A percentile compares a stretch with the other conserved stretches of the same genome.
Conservation (phyloP, 2,888 invertebrate species). For the Aquatica leii region DNA sequence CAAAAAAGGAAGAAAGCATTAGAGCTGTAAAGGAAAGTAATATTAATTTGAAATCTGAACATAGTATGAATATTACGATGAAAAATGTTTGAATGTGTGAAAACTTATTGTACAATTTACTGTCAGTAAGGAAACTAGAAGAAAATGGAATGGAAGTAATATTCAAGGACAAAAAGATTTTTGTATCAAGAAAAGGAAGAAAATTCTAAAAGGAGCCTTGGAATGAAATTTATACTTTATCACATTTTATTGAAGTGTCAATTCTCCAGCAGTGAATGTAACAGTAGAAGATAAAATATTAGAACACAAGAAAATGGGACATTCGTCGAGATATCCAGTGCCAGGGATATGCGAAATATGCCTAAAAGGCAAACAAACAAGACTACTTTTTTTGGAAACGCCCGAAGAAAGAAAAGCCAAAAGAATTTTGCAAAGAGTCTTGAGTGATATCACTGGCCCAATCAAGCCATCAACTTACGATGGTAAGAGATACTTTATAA, state of each 20-base stretch:
- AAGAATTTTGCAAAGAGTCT: constrained; percentile 30
- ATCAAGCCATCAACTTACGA: constrained; percentile 21
- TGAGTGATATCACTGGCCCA: constrained; percentile 34
- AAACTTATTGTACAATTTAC: constrained; percentile 23
- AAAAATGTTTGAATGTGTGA: constrained; percentile 27
- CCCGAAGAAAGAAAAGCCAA: constrained; percentile 33
- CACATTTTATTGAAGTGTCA: too few relatives aligned
- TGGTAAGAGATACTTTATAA: constrained; percentile 19
- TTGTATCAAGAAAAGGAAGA: too few relatives aligned
- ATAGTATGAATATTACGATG: constrained; percentile 8
- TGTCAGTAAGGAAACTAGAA: constrained; percentile 30
- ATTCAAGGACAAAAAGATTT: too few relatives aligned
- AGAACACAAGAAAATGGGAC: too few relatives aligned
- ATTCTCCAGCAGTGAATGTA: too few relatives aligned
- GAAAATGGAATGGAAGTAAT: constrained; percentile 15
- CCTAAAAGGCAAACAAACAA: constrained; percentile 28
- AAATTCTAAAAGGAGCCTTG: too few relatives aligned
- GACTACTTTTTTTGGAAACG: constrained; percentile 17
- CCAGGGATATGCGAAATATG: constrained; percentile 24
- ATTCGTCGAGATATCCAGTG: too few relatives aligned
- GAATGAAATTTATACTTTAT: too few relatives aligned
- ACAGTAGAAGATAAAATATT: too few relatives aligned
- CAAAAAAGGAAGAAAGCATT: constrained; percentile 39
- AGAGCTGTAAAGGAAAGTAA: constrained; percentile 35
- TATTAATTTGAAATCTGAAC: constrained; percentile 27